These are phyloP conservation scores for Rhabdomys pumilio DNA, from an alignment of 2,797 vertebrate genomes.

Conservation along the genomic window DNA sequence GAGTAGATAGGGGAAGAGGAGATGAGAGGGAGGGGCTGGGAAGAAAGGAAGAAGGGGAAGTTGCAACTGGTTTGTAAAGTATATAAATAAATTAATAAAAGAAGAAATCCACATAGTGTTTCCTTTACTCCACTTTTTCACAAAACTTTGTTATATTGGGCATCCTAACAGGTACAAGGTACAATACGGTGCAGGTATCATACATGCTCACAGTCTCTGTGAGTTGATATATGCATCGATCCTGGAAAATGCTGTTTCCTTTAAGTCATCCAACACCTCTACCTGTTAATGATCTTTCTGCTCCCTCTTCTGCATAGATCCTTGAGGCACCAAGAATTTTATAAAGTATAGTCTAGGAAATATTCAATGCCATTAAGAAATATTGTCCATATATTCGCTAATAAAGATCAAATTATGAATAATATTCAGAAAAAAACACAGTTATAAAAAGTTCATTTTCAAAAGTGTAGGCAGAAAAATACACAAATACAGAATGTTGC, in stretches of 20 bases:
- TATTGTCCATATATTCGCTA: not conserved
- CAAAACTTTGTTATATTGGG: not conserved
- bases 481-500: not conserved
- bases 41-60: too few species aligned
- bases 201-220: not conserved
- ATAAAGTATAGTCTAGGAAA: not conserved
- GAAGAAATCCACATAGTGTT: not conserved
- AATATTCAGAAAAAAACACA: not conserved
- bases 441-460: not conserved
- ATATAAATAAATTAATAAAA: too few species aligned
- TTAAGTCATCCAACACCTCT: not conserved
- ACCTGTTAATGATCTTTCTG: not conserved
- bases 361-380: conserved; percentile 11
- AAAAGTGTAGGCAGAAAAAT: not conserved
- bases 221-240: not conserved
- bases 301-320: not conserved
- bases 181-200: not conserved
- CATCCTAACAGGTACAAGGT: not conserved
- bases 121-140: not conserved
- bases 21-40: too few species aligned
- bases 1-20: too few species aligned
- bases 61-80: too few species aligned
- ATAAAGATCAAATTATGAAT: conserved; percentile 13
- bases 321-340: not conserved
- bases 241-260: not conserved